Evolutionary conservation across 1,140 invertebrate genomes (phyloP).

Genomic region (Rhynchophorus ferrugineus): DNA sequence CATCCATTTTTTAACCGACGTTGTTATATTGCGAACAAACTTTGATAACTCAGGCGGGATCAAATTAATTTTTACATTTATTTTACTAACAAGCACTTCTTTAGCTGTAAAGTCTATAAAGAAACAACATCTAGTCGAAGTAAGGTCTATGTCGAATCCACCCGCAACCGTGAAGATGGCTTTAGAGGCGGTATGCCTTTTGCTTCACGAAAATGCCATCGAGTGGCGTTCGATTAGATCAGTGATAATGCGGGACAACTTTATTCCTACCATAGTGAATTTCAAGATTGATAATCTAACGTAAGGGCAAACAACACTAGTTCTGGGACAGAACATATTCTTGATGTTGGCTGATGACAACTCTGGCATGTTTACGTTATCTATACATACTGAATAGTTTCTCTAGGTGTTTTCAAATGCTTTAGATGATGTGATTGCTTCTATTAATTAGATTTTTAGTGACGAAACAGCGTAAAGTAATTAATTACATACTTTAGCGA

Average conservation of each 20-base stretch:
- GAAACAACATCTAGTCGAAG: slow-evolving; percentile 92
- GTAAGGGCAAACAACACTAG: slow-evolving; percentile 55
- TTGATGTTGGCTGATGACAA: no score
- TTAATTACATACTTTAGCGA: no score
- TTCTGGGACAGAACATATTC: no score
- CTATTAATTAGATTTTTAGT: no score
- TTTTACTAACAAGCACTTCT: slow-evolving; percentile 6
- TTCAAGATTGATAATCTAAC: slow-evolving; percentile 91
- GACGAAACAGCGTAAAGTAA: no score
- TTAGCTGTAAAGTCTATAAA: slow-evolving; percentile 94
- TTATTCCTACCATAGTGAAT: slow-evolving; percentile 96
- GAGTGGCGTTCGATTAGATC: slow-evolving; percentile 93
- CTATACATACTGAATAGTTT: no score
- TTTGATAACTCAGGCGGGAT: no score
- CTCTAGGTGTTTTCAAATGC: no score
- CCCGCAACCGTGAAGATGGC: slow-evolving; percentile 89
- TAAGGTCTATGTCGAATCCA: slow-evolving; percentile 91
- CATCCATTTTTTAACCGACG: no score
- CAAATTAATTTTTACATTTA: no score
- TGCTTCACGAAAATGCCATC: slow-evolving; percentile 81
- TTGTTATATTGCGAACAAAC: no score
- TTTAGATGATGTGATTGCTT: no score
- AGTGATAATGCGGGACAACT: slow-evolving; percentile 94
- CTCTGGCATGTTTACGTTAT: slow-evolving; percentile 8
- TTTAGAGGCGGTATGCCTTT: slow-evolving; percentile 89